These are phyloP conservation scores for Patiria pectinifera DNA, from an alignment of 53 echinoderm and acorn worm genomes.

Conservation along the genomic window DNA sequence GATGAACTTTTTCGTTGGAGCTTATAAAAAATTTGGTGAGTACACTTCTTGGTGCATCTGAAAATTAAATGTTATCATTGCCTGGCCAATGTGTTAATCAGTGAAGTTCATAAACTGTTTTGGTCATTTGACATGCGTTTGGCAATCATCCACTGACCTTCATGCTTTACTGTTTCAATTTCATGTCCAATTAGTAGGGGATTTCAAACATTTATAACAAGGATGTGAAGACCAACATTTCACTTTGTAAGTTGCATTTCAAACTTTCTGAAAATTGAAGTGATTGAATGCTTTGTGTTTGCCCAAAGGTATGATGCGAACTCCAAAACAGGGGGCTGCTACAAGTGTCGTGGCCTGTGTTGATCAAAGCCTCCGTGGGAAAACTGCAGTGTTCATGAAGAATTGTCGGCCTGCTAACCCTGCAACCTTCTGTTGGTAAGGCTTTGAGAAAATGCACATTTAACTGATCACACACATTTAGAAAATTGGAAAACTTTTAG, in stretches of 20 bases:
- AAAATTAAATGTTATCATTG: too few species aligned
- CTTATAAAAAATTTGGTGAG: conserved; percentile 9
- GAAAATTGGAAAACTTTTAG: too few species aligned
- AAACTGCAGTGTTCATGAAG: conserved; percentile 75
- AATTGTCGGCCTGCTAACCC: conserved; percentile 64
- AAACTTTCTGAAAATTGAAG: background rate
- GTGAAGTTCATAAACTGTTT: too few species aligned
- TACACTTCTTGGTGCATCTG: background rate
- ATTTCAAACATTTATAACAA: too few species aligned
- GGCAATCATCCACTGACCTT: too few species aligned
- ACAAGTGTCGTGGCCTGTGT: conserved; percentile 68
- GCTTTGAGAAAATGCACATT: background rate
- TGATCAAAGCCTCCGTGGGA: conserved; percentile 63
- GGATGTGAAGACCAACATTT: too few species aligned
- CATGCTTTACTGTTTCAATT: too few species aligned
- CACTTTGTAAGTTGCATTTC: too few species aligned
- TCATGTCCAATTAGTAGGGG: too few species aligned
- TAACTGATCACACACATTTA: too few species aligned
- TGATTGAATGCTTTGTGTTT: background rate
- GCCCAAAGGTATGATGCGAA: conserved; percentile 41
- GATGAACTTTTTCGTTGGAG: background rate
- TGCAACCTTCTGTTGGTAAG: conserved; percentile 63
- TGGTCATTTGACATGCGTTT: too few species aligned
- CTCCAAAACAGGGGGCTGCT: conserved; percentile 64
- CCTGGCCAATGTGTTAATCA: too few species aligned